Conservation (phyloP, 1,140 invertebrate genomes). For the Ditylenchus dipsaci region DNA sequence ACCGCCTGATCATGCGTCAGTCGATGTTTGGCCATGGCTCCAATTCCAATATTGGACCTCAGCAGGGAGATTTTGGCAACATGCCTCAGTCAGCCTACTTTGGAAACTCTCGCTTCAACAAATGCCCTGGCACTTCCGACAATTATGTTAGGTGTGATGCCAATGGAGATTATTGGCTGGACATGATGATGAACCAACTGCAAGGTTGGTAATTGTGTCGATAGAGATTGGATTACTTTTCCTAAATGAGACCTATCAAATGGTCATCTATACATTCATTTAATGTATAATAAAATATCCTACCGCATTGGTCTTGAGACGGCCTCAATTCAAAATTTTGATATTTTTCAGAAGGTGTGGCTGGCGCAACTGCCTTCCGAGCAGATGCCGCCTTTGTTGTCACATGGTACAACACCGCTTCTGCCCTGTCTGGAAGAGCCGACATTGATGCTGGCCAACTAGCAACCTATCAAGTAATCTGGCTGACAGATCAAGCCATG, state of each 20-base stretch:
- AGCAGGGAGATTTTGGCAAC: slow-evolving; percentile 16
- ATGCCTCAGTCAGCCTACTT: slow-evolving; percentile 51
- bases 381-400: slow-evolving; percentile 56
- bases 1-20: slow-evolving; percentile 55
- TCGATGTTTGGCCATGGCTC: slow-evolving; percentile 53
- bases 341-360: slow-evolving; percentile 48
- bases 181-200: slow-evolving; percentile 57
- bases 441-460: slow-evolving; percentile 55
- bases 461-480: slow-evolving; percentile 54
- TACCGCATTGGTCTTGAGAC: too few species aligned
- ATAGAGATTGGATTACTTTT: too few species aligned
- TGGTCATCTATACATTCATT: too few species aligned
- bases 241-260: too few species aligned
- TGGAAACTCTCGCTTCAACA: slow-evolving; percentile 39
- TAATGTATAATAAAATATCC: too few species aligned
- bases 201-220: slow-evolving; percentile 24
- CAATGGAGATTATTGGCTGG: slow-evolving; percentile 52
- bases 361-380: slow-evolving; percentile 53
- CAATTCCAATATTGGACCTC: slow-evolving; percentile 45
- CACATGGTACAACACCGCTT: slow-evolving; percentile 58
- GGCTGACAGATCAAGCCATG: slow-evolving; percentile 40
- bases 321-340: not conserved
- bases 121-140: slow-evolving; percentile 50
- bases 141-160: slow-evolving; percentile 53
- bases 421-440: slow-evolving; percentile 54